Conservation (phyloP, 1,140 invertebrate genomes). For the Leptonema lineaticorne region DNA sequence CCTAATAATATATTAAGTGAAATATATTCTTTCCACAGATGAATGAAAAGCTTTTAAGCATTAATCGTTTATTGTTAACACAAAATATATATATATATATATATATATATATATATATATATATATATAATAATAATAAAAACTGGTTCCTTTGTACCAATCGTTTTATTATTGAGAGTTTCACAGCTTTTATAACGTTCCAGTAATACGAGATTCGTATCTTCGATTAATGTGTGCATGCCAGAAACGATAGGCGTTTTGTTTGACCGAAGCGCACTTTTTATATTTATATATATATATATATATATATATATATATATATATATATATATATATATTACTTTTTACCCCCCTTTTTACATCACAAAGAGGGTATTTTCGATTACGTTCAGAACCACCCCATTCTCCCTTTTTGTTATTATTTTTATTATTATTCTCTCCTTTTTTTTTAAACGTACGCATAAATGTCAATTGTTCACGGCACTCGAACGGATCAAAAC, state of each 20-base stretch:
- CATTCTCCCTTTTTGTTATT: neutral
- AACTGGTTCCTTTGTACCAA: too few relatives aligned
- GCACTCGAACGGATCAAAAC: conserved; percentile 13
- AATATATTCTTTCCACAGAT: too few relatives aligned
- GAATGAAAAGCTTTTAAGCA: too few relatives aligned
- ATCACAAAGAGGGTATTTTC: too few relatives aligned
- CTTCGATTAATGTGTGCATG: neutral
- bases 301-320: too few relatives aligned
- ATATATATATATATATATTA: neutral
- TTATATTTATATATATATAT: neutral
- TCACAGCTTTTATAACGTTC: too few relatives aligned
- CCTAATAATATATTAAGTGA: too few relatives aligned
- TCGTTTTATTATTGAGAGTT: too few relatives aligned
- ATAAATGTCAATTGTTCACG: conserved; percentile 11
- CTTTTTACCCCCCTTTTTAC: neutral
- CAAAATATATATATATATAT: too few relatives aligned
- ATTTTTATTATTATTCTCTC: neutral
- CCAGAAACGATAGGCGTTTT: conserved; percentile 14
- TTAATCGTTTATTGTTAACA: too few relatives aligned
- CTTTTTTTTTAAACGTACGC: neutral
- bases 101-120: too few relatives aligned
- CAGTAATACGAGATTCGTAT: neutral
- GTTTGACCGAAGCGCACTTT: conserved; percentile 27
- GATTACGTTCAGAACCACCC: neutral
- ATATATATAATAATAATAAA: too few relatives aligned